Evolutionary conservation across 1,140 invertebrate genomes (phyloP).

Genomic region (Aporrectodea caliginosa): DNA sequence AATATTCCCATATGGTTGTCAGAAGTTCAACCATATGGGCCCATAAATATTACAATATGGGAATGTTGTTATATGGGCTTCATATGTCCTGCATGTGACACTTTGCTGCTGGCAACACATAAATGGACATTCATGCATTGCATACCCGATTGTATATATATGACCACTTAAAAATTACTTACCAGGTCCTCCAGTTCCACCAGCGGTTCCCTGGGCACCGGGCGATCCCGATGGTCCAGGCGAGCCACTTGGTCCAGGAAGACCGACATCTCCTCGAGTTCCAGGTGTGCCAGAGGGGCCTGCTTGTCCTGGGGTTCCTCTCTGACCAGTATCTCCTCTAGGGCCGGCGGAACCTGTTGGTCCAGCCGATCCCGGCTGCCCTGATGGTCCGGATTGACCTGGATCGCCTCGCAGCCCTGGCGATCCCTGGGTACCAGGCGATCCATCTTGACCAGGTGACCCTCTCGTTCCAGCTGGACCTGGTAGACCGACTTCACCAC

Average conservation of each 20-base stretch:
- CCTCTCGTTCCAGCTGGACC: slow-evolving; percentile 6
- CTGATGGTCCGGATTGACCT: slow-evolving; percentile 18
- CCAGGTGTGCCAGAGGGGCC: slow-evolving; percentile 9
- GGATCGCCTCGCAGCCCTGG: background rate
- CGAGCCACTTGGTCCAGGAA: background rate
- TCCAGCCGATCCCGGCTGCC: slow-evolving; percentile 10
- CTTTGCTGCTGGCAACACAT: no score
- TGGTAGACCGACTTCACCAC: slow-evolving; percentile 4
- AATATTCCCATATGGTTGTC: no score
- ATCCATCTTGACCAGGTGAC: slow-evolving; percentile 7
- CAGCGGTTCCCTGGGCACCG: background rate
- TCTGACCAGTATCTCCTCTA: background rate
- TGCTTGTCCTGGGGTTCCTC: slow-evolving; percentile 3
- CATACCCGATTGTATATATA: no score
- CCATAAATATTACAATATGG: no score
- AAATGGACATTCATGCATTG: no score
- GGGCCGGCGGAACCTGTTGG: slow-evolving; percentile 8
- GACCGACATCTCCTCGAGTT: background rate
- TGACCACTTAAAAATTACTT: no score
- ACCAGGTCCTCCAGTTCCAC: background rate
- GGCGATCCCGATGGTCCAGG: background rate
- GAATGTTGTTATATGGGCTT: no score
- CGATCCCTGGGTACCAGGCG: slow-evolving; percentile 11
- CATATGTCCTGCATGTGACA: no score
- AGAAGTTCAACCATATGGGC: no score